These are phyloP conservation scores for Tortricodes alternella DNA, from an alignment of 2,888 invertebrate genomes.

Conservation along the genomic window DNA sequence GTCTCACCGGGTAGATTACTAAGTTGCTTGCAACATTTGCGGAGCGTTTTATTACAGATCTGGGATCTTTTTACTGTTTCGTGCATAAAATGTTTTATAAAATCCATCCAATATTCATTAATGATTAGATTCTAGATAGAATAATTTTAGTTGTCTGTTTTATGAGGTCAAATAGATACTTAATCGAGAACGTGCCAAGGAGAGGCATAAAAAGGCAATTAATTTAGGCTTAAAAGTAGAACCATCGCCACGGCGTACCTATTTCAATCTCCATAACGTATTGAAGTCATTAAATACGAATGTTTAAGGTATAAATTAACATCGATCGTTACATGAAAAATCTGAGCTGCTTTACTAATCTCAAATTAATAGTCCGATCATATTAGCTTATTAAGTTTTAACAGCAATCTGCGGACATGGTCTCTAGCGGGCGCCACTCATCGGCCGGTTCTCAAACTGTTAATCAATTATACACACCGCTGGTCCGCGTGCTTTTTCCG, in stretches of 20 bases:
- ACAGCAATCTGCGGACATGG: slow-evolving; percentile 43
- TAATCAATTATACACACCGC: slow-evolving; percentile 78
- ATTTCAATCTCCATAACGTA: not conserved
- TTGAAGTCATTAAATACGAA: not conserved
- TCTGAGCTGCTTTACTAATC: too few species aligned
- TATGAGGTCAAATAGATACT: slow-evolving; percentile 27
- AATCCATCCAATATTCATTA: not conserved
- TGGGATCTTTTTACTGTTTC: not conserved
- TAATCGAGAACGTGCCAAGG: slow-evolving; percentile 56
- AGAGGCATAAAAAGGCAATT: slow-evolving; percentile 45
- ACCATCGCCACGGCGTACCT: not conserved
- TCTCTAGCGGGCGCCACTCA: slow-evolving; percentile 50
- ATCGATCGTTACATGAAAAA: not conserved
- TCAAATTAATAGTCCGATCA: slow-evolving; percentile 15
- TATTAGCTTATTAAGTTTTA: slow-evolving; percentile 62
- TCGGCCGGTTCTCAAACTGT: slow-evolving; percentile 68
- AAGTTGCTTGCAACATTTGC: not conserved
- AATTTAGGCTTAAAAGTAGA: slow-evolving; percentile 1
- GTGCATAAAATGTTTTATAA: not conserved
- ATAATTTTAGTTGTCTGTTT: not conserved
- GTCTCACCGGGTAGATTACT: slow-evolving; percentile 12
- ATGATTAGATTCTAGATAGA: not conserved
- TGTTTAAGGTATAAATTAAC: not conserved
- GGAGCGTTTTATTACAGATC: not conserved
- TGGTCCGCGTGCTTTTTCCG: slow-evolving; percentile 70